Conservation (phyloP, 1,140 invertebrate species). For the Polypedilum vanderplanki region DNA sequence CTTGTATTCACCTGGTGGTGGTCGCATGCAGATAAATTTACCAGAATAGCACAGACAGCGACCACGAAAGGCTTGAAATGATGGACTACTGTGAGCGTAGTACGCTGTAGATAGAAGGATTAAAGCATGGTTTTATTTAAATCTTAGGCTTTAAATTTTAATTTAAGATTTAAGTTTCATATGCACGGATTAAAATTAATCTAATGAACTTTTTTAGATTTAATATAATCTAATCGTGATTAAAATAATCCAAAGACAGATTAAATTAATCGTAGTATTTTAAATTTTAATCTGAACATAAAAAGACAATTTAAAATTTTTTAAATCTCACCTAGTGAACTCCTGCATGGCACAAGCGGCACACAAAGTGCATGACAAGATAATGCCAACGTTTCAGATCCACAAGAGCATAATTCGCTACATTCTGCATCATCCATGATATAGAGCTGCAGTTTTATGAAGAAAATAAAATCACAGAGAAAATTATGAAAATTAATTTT, state of each 20-base stretch:
- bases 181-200: too few species aligned
- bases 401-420: constrained; percentile 73
- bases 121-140: neutral
- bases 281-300: too few species aligned
- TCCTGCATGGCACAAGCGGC: constrained; percentile 72
- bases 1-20: constrained; percentile 62
- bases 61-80: constrained; percentile 79
- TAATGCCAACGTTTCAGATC: constrained; percentile 60
- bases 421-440: constrained; percentile 76
- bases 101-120: constrained; percentile 45
- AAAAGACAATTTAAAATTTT: too few species aligned
- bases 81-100: constrained; percentile 80
- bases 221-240: too few species aligned
- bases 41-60: constrained; percentile 85
- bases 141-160: too few species aligned
- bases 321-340: constrained; percentile 54
- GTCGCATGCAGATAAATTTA: constrained; percentile 83
- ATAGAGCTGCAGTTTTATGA: constrained; percentile 80
- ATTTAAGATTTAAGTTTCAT: too few species aligned
- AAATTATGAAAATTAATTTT: constrained; percentile 30
- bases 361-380: constrained; percentile 80
- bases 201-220: too few species aligned
- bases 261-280: too few species aligned
- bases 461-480: too few species aligned
- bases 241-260: too few species aligned